Evolutionary conservation across 2,888 invertebrate genomes (phyloP).

Genomic region (Podotricha telesiphe): DNA sequence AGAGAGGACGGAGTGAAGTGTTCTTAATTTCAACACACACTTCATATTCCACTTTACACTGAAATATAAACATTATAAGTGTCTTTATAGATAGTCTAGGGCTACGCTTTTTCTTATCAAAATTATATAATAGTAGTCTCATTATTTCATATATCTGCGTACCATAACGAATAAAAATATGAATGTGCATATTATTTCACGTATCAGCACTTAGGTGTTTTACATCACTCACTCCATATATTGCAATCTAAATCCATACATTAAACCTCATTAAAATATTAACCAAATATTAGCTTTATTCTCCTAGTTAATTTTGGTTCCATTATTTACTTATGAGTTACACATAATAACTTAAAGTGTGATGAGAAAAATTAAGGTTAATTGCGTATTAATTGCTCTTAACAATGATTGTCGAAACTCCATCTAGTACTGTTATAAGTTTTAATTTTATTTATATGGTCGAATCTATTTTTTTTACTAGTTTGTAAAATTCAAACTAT

Average conservation of each 20-base stretch:
- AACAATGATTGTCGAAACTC: constrained; percentile 12
- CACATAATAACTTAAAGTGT: constrained; percentile 10
- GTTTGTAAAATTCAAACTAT: not conserved
- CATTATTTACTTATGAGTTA: constrained; percentile 11
- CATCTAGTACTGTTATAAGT: not conserved
- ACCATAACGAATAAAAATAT: not conserved
- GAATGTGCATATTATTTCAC: not conserved
- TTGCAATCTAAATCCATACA: constrained; percentile 8
- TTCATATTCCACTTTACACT: no score
- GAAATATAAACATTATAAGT: no score
- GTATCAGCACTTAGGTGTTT: constrained; percentile 14
- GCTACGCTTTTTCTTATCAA: not conserved
- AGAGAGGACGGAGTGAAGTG: no score
- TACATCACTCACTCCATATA: not conserved
- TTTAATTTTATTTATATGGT: not conserved
- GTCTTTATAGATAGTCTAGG: no score
- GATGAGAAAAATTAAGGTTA: constrained; percentile 25
- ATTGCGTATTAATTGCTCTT: constrained; percentile 19
- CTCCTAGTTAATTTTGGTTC: constrained; percentile 17
- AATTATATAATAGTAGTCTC: not conserved
- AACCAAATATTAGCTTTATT: constrained; percentile 18
- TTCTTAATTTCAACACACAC: no score
- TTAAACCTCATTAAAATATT: constrained; percentile 14
- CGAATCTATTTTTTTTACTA: not conserved
- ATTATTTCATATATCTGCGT: not conserved